Percentiles rank a stretch among this genome's conserved stretches.
phyloP scores from a whole-genome alignment of 2,113 vertebrate species.

The Megaleporinus macrocephalus region DNA sequence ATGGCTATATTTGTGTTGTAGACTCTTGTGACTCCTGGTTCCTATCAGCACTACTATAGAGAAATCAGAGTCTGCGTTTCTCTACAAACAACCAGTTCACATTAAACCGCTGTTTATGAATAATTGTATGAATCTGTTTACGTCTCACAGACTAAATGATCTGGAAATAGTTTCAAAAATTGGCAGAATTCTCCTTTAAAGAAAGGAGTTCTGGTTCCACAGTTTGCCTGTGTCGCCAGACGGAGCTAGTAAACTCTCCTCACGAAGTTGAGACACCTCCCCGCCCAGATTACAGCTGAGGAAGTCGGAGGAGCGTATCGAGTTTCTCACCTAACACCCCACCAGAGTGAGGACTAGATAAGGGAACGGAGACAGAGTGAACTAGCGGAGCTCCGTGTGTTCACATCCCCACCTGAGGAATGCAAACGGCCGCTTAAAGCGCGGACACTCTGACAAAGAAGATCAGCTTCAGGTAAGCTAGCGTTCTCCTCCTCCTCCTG shows the following conservation, averaged over 20 bases:
- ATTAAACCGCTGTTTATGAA: too few relatives aligned
- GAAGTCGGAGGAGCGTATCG: constrained; percentile 57
- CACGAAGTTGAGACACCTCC: constrained; percentile 19
- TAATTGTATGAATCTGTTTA: too few relatives aligned
- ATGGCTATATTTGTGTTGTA: too few relatives aligned
- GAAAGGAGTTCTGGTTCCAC: too few relatives aligned
- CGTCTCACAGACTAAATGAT: too few relatives aligned
- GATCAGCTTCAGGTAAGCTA: constrained; percentile 63
- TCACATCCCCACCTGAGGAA: constrained; percentile 65
- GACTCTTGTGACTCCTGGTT: too few relatives aligned
- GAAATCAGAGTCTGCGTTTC: too few relatives aligned
- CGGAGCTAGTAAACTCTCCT: background rate
- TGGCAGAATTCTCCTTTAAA: too few relatives aligned
- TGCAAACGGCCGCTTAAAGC: constrained; percentile 44
- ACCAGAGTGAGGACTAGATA: constrained; percentile 41
- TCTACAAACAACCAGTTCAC: too few relatives aligned
- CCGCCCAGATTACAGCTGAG: constrained; percentile 64
- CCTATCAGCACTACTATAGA: too few relatives aligned
- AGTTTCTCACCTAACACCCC: constrained; percentile 54
- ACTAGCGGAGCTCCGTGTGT: constrained; percentile 50
- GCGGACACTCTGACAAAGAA: constrained; percentile 32
- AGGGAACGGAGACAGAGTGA: constrained; percentile 31
- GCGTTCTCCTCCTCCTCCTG: background rate
- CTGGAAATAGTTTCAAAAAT: too few relatives aligned
- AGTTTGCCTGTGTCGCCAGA: background rate